Evolutionary conservation across 2,113 vertebrate species (phyloP), one percentile per base, ranked within the genome.

Genomic region (Rhinichthys klamathensis): DNA sequence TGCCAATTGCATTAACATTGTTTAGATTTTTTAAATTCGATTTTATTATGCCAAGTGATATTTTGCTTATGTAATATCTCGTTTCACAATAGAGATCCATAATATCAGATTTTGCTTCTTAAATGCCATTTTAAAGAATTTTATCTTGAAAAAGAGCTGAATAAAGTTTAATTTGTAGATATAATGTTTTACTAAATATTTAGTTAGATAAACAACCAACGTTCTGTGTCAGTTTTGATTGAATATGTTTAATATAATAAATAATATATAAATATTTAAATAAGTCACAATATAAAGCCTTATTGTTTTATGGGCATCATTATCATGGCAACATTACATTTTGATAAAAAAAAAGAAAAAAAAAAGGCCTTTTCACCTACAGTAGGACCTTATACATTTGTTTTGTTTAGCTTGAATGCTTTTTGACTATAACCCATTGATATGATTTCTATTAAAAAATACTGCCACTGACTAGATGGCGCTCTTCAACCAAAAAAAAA

Each of bases 391-490:
- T 41, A 41, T 9, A 41, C 9, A 41, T 51, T 51, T 49, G 41
- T 9, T 65, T 16, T 15, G 16, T 32, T 18, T 67, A 38, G 67
- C 18, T 38, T 38, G 18, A 70, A 38, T 38, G 51, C 16, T 21
- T 54, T 54, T 18, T 7, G 67, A 38, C 21, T 70, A 23, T 41
- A 41, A 41, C 18, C 18, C 21, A 23, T 21, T 35, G 38, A 12
- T 70, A 23, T 23, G 18, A 70, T 18, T 70, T 9, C 4, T 70
- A 38, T 69, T 4, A 5, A 41, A 41, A 70, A 70, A 70, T 70
- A 41, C 9, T 18, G 30, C 16, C 15, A 21, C 21, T 58, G 80
- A 83, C 85, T 85, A 88, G 87, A 88, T 85, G 83, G 87, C 87
- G 73, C 83, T 65, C 25, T 85, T 82, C 51, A n/a, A 76, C 70